Evolutionary conservation across 2,113 vertebrate species (phyloP).

Genomic region (Syngnathus typhle): DNA sequence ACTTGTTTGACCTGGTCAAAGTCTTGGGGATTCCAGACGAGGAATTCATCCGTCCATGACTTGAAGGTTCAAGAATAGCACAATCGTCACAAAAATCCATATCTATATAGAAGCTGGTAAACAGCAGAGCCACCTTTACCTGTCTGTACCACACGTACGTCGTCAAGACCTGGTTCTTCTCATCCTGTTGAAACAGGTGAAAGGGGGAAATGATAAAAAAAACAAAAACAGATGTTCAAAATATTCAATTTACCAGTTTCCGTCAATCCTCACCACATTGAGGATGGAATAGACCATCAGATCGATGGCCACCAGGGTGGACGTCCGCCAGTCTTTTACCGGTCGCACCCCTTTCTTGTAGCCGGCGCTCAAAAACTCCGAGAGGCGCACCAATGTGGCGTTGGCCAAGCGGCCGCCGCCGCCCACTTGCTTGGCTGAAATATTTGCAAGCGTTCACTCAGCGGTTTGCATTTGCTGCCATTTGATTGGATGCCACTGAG

Average conservation of each 20-base stretch:
- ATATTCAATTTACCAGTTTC: neutral
- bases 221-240: neutral
- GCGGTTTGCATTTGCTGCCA: no score
- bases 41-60: conserved; percentile 92
- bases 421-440: conserved; percentile 56
- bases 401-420: conserved; percentile 50
- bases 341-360: conserved; percentile 88
- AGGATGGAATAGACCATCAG: conserved; percentile 95
- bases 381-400: conserved; percentile 76
- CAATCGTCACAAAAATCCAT: neutral
- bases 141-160: conserved; percentile 98
- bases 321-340: conserved; percentile 83
- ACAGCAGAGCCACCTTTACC: conserved; percentile 56
- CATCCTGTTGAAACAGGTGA: conserved; percentile 72
- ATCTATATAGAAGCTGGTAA: no score
- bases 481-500: neutral
- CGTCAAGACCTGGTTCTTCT: conserved; percentile 96
- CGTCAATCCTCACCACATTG: conserved; percentile 78
- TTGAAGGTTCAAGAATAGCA: conserved; percentile 38
- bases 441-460: no score
- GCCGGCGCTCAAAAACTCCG: conserved; percentile 70
- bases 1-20: conserved; percentile 88
- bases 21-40: conserved; percentile 82
- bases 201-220: neutral
- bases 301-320: conserved; percentile 85